Base-by-base conservation (phyloP, 2,888 invertebrate species). In the Drosophila sordidula region DNA sequence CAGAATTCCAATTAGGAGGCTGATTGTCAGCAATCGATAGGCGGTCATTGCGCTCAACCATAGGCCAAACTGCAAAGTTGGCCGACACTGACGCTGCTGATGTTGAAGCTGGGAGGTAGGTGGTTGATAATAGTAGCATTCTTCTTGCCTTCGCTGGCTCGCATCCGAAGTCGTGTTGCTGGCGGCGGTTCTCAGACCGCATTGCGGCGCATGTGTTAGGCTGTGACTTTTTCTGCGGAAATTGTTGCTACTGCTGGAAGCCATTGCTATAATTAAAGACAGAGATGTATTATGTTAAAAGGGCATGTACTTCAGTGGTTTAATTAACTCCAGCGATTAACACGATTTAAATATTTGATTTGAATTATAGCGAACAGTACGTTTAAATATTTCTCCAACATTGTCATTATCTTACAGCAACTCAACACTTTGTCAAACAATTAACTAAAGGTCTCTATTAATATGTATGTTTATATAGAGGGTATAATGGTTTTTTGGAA, bases 11-110 rank as follows among this genome's bases (percentile, higher is more conserved):
- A 91, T 87, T 84, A 91, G 76, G 76, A 91, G 80, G 80, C 90
- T 89, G 88, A 92, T 90, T 90, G 90, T 89, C 79, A 91, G 90
- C 87, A 92, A 80, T 84, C 90, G 90, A 87, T 89, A 89, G 76
- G 90, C 88, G 76, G 91, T 87, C 79, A 82, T 87, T 87, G 90
- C 78, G 68, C 85, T 79, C 78, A 86, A 69, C 70, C 90, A 78
- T 61, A 63, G 73, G 64, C 69, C 70, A 68, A 71, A 75, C 61
- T 68, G 87, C 49, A 72, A 70, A 62, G 67, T 59, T 65, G 71
- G 73, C 65, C 75, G 73, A 50, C 73, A 75, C 63, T 70, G 72
- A 66, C 65, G 73, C 57, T 75, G 71, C 6, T 69, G 50, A 12
- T 50, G 81, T 18, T 58, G 67, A 26, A 44, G 76, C 55, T 67